Evolutionary conservation across 2,888 invertebrate species (phyloP).

Genomic region (Papilio protenor): DNA sequence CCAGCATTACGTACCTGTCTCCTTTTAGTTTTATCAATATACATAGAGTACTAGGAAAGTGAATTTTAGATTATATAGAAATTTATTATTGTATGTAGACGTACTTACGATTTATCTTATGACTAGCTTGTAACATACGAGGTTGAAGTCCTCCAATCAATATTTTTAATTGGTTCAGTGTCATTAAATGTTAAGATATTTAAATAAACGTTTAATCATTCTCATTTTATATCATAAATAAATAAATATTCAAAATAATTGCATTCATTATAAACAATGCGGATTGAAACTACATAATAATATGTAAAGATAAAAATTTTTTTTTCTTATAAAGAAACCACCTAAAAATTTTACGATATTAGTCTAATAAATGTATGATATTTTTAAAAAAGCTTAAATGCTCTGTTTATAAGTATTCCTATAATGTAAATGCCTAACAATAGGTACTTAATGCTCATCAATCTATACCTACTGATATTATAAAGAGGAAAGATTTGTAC

Average conservation of each 20-base stretch:
- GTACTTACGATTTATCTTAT: not conserved
- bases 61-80: constrained; percentile 16
- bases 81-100: not conserved
- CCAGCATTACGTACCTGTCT: constrained; percentile 54
- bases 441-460: not conserved
- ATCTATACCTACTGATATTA: no score
- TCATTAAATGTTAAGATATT: constrained; percentile 14
- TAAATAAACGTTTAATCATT: not conserved
- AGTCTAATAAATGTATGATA: not conserved
- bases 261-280: not conserved
- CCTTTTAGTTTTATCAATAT: constrained; percentile 45
- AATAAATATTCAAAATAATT: not conserved
- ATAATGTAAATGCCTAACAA: not conserved
- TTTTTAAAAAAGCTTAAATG: not conserved
- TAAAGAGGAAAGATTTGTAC: no score
- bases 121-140: not conserved
- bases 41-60: constrained; percentile 30
- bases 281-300: not conserved
- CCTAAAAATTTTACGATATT: no score
- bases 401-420: not conserved
- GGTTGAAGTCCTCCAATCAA: constrained; percentile 12
- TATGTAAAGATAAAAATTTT: not conserved
- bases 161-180: constrained; percentile 4
- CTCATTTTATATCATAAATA: no score
- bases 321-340: not conserved